Evolutionary conservation across 2,797 vertebrate species (phyloP).

Genomic region (Lateolabrax maculatus): DNA sequence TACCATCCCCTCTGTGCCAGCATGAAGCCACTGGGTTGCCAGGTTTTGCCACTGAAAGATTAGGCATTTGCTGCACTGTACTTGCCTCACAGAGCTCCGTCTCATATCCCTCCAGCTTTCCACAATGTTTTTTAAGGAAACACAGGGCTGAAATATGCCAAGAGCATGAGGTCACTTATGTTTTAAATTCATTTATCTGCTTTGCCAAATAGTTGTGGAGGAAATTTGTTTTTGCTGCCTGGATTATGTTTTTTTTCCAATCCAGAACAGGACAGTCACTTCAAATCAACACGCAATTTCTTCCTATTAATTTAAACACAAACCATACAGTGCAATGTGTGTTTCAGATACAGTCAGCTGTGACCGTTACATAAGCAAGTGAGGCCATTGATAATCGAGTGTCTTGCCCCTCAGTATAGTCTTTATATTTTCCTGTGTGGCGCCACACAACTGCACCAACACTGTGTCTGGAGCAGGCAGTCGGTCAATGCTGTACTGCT

Average conservation of each 20-base stretch:
- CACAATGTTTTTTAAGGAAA: not conserved
- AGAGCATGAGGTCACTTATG: not conserved
- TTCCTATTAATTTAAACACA: not conserved
- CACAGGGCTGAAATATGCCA: not conserved
- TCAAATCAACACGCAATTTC: not conserved
- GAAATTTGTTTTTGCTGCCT: not conserved
- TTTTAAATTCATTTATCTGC: not conserved
- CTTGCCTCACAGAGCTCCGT: conserved; percentile 10
- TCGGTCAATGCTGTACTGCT: too few species aligned
- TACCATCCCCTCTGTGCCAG: conserved; percentile 48
- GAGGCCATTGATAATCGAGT: too few species aligned
- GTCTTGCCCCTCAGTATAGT: too few species aligned
- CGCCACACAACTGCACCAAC: too few species aligned
- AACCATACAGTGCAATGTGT: not conserved
- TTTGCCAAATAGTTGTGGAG: not conserved
- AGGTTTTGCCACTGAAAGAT: conserved; percentile 36
- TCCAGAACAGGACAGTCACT: not conserved
- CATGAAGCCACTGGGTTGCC: conserved; percentile 40
- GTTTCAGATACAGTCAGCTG: not conserved
- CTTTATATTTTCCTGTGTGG: too few species aligned
- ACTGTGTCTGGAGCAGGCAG: too few species aligned
- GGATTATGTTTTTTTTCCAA: not conserved
- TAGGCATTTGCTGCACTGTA: conserved; percentile 19
- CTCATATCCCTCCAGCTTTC: conserved; percentile 12
- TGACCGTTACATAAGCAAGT: too few species aligned